phyloP scores from a whole-genome alignment of 2,888 invertebrate species.

The Alloscopus bannaensis region DNA sequence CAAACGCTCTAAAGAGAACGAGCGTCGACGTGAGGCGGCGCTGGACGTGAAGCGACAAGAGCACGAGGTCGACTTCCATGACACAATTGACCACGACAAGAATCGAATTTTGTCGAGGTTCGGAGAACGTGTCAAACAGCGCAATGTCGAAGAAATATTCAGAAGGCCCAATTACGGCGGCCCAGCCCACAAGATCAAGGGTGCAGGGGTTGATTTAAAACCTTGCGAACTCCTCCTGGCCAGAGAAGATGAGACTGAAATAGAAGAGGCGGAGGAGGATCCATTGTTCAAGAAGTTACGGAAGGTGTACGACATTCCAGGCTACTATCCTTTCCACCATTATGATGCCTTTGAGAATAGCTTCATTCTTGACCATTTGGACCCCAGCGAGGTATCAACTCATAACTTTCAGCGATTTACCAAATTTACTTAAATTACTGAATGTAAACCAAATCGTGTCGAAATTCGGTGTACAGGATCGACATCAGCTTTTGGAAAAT shows the following conservation, averaged over 20 bases:
- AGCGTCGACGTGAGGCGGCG: background rate
- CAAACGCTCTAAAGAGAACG: constrained; percentile 18
- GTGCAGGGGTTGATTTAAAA: background rate
- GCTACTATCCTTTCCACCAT: constrained; percentile 18
- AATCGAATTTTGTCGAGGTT: constrained; percentile 12
- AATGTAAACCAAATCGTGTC: no score
- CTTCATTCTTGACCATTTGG: constrained; percentile 27
- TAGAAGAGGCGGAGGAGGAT: background rate
- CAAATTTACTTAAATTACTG: no score
- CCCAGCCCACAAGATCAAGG: background rate
- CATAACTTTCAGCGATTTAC: no score
- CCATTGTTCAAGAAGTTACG: constrained; percentile 33
- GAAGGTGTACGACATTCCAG: constrained; percentile 4
- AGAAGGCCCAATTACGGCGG: background rate
- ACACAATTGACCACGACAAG: constrained; percentile 39
- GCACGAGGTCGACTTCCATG: constrained; percentile 31
- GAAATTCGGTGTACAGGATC: no score
- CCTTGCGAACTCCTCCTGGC: constrained; percentile 13
- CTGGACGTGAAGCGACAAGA: constrained; percentile 31
- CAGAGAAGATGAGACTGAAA: constrained; percentile 2
- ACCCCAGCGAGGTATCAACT: constrained; percentile 3
- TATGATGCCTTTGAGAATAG: constrained; percentile 30
- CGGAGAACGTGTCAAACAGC: constrained; percentile 13
- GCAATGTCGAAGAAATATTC: constrained; percentile 38
- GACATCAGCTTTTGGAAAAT: constrained; percentile 6